Base-by-base conservation (phyloP, 2,797 vertebrate genomes). In the Mormyrops attenuatus region DNA sequence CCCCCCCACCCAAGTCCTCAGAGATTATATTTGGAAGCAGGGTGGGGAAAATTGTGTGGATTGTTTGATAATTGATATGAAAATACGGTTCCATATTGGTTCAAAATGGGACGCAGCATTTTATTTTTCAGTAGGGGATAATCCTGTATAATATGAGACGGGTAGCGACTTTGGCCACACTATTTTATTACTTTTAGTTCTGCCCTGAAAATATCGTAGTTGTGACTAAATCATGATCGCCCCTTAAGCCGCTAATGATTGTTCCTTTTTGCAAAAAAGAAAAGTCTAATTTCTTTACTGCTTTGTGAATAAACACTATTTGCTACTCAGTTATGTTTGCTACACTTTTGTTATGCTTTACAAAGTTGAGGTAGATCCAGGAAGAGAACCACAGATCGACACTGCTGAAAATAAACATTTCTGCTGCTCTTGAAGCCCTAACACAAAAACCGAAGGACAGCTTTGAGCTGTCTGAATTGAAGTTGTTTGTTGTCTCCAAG, bases 361-460 rank as follows among this genome's bases (percentile, higher is more conserved):
- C 53, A n/a, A 87, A 87, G 53, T 60, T 20, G 53, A 60, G 30
- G 53, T 8, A 44, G 34, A 87, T 57, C 85, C 38, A 57, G 49
- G 13, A 30, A 34, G 52, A 41, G 13, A 53, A 41, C 30, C 30
- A 3, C 63, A 50, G 30, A 30, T 55, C 49, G 26, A 50, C 87
- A 50, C 5, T 13, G 38, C 49, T 50, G 87, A 63, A 88, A 90
- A 47, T 88, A 60, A 88, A 50, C 41, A 41, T 41, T 85, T 85
- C n/a, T 44, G 22, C 77, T 66, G n/a, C 44, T 88, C 73, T 66
- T 11, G 17, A 26, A 52, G 89, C 22, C 13, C 84, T 22, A 49
- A 15, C 47, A 82, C 50, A 82, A 44, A 55, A 80, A 60, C 13
- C n/a, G 73, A 88, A 90, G 89, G 89, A 88, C 89, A 82, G 34